These are phyloP conservation scores for Engystomops pustulosus DNA, from an alignment of 2,113 vertebrate species.

Conservation along the genomic window DNA sequence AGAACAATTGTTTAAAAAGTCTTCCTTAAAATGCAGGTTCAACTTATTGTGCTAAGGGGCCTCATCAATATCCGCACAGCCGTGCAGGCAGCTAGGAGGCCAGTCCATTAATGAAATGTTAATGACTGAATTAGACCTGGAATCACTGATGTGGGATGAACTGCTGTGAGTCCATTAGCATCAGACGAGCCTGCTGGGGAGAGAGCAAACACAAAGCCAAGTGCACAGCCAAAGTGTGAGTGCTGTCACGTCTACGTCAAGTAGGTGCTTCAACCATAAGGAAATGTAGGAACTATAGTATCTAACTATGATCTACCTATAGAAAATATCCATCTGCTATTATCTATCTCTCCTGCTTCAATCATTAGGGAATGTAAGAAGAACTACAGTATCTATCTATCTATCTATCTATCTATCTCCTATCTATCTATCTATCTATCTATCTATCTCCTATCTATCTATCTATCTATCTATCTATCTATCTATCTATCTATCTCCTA, in stretches of 20 bases:
- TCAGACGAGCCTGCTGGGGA: conserved; percentile 83
- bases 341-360: no score
- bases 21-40: conserved; percentile 73
- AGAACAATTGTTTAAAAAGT: conserved; percentile 62
- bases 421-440: no score
- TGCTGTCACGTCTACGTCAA: conserved; percentile 67
- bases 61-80: conserved; percentile 86
- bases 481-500: no score
- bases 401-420: no score
- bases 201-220: conserved; percentile 80
- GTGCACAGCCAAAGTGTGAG: conserved; percentile 72
- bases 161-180: conserved; percentile 97
- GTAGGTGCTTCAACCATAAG: conserved; percentile 72
- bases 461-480: no score
- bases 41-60: conserved; percentile 71
- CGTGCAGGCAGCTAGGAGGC: conserved; percentile 84
- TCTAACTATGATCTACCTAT: no score
- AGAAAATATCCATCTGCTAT: no score
- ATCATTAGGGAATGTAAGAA: no score
- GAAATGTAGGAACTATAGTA: conserved; percentile 61
- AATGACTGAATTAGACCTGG: conserved; percentile 98
- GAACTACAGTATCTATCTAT: no score
- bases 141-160: conserved; percentile 90
- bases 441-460: no score
- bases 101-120: conserved; percentile 96